Conservation (phyloP, 2,888 invertebrate species). For the Halictus ligatus region DNA sequence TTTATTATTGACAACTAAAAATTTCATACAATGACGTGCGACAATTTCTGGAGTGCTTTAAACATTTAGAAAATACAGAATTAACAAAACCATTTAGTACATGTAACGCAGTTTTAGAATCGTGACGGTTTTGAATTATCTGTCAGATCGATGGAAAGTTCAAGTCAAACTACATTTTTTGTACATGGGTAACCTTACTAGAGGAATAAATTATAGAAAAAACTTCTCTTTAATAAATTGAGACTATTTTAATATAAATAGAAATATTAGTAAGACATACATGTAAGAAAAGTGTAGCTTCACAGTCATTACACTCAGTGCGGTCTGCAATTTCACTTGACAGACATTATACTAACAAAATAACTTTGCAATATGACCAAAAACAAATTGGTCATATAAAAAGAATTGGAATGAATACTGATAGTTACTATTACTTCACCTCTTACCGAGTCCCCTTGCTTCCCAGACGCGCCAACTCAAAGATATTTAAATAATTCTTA, state of each 20-base stretch:
- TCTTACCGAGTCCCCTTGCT: slow-evolving; percentile 67
- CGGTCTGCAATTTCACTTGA: slow-evolving; percentile 36
- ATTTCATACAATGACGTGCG: slow-evolving; percentile 51
- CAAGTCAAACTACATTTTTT: slow-evolving; percentile 41
- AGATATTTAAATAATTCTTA: not conserved
- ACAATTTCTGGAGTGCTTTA: slow-evolving; percentile 39
- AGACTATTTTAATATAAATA: slow-evolving; percentile 27
- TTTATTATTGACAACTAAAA: slow-evolving; percentile 55
- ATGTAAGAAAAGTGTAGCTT: slow-evolving; percentile 46
- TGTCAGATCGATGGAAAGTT: slow-evolving; percentile 36
- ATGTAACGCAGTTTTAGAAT: slow-evolving; percentile 29
- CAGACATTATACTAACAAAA: slow-evolving; percentile 43
- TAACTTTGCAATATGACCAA: slow-evolving; percentile 51
- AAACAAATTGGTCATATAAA: slow-evolving; percentile 68
- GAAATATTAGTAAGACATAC: slow-evolving; percentile 32
- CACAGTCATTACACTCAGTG: slow-evolving; percentile 39
- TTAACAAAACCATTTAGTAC: slow-evolving; percentile 27
- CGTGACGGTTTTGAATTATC: slow-evolving; percentile 23
- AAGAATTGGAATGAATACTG: slow-evolving; percentile 80
- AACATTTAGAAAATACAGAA: slow-evolving; percentile 35
- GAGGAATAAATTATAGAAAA: slow-evolving; percentile 16
- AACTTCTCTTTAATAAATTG: slow-evolving; percentile 11
- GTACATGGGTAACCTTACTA: slow-evolving; percentile 40
- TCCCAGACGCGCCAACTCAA: slow-evolving; percentile 50
- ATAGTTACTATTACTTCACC: slow-evolving; percentile 74